A percentile compares a stretch with the other conserved stretches of the same genome.
Evolutionary conservation across 2,888 invertebrate genomes (phyloP).

Genomic region (Ecdyonurus torrentis): DNA sequence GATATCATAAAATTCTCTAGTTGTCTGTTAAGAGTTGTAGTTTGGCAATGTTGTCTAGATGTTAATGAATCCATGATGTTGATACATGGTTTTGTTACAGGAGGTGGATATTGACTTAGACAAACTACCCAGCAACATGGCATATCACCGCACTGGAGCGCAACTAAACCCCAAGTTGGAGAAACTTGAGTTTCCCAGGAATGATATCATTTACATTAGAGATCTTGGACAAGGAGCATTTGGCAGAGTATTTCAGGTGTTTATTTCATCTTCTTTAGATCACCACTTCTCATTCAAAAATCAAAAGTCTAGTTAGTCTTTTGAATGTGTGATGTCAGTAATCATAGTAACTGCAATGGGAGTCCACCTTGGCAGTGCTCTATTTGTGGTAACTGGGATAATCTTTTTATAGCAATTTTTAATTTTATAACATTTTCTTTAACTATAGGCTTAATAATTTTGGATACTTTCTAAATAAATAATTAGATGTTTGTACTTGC

Average conservation of each 20-base stretch:
- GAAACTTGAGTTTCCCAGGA: constrained; percentile 84
- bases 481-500: background rate
- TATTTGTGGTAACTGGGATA: no score
- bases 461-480: no score
- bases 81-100: no score
- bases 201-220: constrained; percentile 85
- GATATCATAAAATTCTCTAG: no score
- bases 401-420: no score
- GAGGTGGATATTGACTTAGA: constrained; percentile 77
- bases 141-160: constrained; percentile 73
- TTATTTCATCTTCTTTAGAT: background rate
- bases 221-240: constrained; percentile 94
- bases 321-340: background rate
- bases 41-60: no score
- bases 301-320: background rate
- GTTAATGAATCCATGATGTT: no score
- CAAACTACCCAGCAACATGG: constrained; percentile 72
- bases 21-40: no score
- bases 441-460: no score
- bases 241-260: constrained; percentile 67
- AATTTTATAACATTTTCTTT: no score
- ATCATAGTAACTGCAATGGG: background rate
- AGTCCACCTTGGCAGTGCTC: background rate
- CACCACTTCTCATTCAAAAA: background rate
- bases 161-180: constrained; percentile 84